Percentiles rank a stretch among this genome's conserved stretches.
Conservation (phyloP, 2,888 invertebrate genomes). For the Gymnocheta viridis region DNA sequence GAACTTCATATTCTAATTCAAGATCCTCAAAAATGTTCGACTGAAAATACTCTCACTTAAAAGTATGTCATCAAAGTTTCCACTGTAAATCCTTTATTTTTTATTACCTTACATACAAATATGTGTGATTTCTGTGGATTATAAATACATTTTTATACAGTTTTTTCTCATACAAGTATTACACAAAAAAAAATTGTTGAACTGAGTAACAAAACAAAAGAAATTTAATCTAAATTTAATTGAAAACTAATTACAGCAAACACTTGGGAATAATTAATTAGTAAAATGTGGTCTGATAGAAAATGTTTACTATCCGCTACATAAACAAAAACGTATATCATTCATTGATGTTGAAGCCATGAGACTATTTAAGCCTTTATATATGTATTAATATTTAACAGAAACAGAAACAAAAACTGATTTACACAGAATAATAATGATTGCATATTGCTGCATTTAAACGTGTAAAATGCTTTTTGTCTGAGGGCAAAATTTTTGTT, state of each 20-base stretch:
- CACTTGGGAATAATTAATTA: conserved; percentile 68
- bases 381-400: not conserved
- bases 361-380: conserved; percentile 15
- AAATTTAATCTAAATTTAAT: conserved; percentile 68
- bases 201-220: conserved; percentile 41
- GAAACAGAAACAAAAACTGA: conserved; percentile 14
- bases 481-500: not conserved
- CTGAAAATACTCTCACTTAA: too few species aligned
- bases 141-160: conserved; percentile 2
- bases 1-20: too few species aligned
- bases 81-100: conserved; percentile 10
- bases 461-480: not conserved
- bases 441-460: not conserved
- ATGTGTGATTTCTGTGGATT: conserved; percentile 17
- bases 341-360: not conserved
- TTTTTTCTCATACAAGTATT: not conserved
- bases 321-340: not conserved
- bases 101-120: not conserved
- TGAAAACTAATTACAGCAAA: conserved; percentile 68
- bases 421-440: conserved; percentile 43
- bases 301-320: conserved; percentile 29
- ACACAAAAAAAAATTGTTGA: conserved; percentile 2
- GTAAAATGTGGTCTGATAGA: conserved; percentile 63
- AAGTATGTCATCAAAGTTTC: not conserved
- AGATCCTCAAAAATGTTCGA: too few species aligned